phyloP scores from a whole-genome alignment of 2,113 vertebrate species.

The Saimiri boliviensis region DNA sequence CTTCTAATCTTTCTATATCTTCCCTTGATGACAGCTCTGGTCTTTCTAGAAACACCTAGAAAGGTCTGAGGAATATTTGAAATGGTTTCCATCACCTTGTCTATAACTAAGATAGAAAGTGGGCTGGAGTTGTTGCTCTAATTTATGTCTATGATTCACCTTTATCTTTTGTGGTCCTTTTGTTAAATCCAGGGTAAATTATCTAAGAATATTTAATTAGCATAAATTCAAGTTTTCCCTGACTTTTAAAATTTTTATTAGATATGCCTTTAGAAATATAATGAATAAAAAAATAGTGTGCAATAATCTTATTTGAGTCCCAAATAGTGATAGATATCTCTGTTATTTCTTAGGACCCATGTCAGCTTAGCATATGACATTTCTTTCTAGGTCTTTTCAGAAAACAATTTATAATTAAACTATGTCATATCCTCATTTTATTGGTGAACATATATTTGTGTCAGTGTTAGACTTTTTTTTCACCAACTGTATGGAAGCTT shows the following conservation, averaged over 20 bases:
- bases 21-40: neutral
- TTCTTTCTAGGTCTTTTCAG: neutral
- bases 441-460: neutral
- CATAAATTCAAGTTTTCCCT: neutral
- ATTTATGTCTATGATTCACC: neutral
- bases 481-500: neutral
- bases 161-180: neutral
- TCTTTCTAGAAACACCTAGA: neutral
- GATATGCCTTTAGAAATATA: neutral
- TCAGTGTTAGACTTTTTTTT: neutral
- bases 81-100: neutral
- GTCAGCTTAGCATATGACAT: neutral
- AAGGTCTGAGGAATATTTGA: neutral
- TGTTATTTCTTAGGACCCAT: neutral
- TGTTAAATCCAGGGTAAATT: neutral
- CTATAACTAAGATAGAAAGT: neutral
- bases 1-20: neutral
- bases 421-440: neutral
- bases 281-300: slow-evolving; percentile 3
- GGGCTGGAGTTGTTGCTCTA: neutral
- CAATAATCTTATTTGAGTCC: neutral
- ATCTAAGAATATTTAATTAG: neutral
- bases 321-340: neutral
- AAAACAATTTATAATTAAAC: neutral
- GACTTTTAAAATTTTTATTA: neutral